Evolutionary conservation across 1,140 invertebrate species (phyloP).

Genomic region (Ditylenchus dipsaci): DNA sequence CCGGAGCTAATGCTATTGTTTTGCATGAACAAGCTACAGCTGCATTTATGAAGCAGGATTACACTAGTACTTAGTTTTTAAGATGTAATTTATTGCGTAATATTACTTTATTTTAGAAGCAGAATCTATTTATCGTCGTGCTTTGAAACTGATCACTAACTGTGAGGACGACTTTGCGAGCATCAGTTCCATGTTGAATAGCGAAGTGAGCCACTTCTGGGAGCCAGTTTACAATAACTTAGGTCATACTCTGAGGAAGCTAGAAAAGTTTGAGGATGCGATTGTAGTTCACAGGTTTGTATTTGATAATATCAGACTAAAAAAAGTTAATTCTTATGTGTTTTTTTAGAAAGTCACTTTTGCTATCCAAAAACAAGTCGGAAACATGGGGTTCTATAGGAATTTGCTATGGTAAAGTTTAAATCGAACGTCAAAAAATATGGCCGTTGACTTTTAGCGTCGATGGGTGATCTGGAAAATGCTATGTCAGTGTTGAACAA

Average conservation of each 20-base stretch:
- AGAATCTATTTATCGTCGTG: conserved; percentile 15
- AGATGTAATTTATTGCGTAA: not conserved
- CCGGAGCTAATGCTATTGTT: conserved; percentile 41
- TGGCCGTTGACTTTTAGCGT: too few species aligned
- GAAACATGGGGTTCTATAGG: conserved; percentile 39
- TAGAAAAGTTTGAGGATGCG: conserved; percentile 39
- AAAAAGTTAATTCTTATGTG: not conserved
- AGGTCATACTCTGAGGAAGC: conserved; percentile 38
- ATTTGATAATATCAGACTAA: not conserved
- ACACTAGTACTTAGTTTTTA: conserved; percentile 18
- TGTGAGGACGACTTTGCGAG: not conserved
- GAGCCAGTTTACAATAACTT: conserved; percentile 46
- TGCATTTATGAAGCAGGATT: conserved; percentile 38
- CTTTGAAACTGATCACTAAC: conserved; percentile 17
- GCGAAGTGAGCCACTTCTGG: conserved; percentile 41
- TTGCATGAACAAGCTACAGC: conserved; percentile 41
- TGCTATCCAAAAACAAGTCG: conserved; percentile 26
- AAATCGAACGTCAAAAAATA: too few species aligned
- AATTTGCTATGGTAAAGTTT: too few species aligned
- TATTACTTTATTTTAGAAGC: conserved; percentile 32
- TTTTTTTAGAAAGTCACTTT: conserved; percentile 23
- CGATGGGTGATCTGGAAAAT: conserved; percentile 21
- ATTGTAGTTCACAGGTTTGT: conserved; percentile 33
- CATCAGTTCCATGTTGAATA: not conserved
- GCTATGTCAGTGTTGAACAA: conserved; percentile 37